Evolutionary conservation across 2,797 vertebrate genomes (phyloP), one percentile per base, ranked within the genome.

Genomic region (Coregonus sp.): DNA sequence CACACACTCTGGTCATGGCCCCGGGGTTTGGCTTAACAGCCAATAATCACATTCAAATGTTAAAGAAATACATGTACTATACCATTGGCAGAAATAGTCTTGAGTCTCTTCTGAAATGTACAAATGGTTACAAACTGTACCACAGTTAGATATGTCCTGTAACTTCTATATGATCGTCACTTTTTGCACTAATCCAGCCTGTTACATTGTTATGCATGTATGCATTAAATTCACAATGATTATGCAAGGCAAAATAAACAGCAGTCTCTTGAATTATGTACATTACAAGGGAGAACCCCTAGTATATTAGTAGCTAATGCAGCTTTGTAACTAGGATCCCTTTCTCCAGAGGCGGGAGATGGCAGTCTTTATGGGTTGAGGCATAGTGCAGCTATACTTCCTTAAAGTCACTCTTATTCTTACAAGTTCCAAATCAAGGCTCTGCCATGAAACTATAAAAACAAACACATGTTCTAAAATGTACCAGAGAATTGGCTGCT

Each of bases 181-280:
- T 47, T 1, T 25, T 50, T 20, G 2, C 50, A 14, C 29, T 31
- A 33, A 72, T 63, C 72, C 72, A 40, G 54, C n/a, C 54, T 31
- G 51, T 72, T 54, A 37, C 35, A 59, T 4, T 61, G n/a, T 47
- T 33, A 47, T 67, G 47, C 33, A 69, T 79, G 82, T 82, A 31
- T 82, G 78, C 81, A 52, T 84, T 87, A 75, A 85, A 76, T 89
- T 82, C 76, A 84, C 81, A 86, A 83, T 86, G 80, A 86, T 89
- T 84, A 84, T 80, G 89, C 82, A 88, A 91, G 90, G 90, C 89
- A 89, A 90, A 92, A 89, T 88, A 90, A 90, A 90, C 86, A 82
- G 85, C 87, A 89, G 88, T 88, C 86, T 92, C 84, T 79, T 65
- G 87, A 84, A 87, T 75, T 91, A 90, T 90, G 35, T 90, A 88